A percentile compares a stretch with the other conserved stretches of the same genome.
phyloP scores from a whole-genome alignment of 1,140 invertebrate species.

The Drosophila navojoa region DNA sequence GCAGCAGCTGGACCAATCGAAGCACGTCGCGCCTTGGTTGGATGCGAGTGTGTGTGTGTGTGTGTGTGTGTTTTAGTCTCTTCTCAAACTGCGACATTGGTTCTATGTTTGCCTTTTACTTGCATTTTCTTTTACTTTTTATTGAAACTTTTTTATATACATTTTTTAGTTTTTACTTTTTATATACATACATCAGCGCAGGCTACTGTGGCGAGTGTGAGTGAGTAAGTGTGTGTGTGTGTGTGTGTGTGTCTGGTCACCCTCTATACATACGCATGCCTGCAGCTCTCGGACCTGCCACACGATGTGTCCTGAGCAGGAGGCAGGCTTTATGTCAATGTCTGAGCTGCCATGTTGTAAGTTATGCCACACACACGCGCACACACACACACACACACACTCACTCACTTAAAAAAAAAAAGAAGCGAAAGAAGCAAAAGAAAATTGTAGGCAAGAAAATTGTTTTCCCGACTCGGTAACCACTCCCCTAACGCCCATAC shows the following conservation, averaged over 20 bases:
- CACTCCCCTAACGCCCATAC: neutral
- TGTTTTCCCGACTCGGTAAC: conserved; percentile 52
- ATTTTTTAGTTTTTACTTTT: conserved; percentile 71
- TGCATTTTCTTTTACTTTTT: conserved; percentile 54
- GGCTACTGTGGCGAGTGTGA: conserved; percentile 38
- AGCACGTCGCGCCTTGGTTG: conserved; percentile 58
- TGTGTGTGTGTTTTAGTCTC: conserved; percentile 10
- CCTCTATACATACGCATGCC: conserved; percentile 71
- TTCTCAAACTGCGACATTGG: conserved; percentile 36
- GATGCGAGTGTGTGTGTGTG: neutral
- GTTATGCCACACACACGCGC: conserved; percentile 59
- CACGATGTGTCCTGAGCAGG: conserved; percentile 28
- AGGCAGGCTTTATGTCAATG: conserved; percentile 72
- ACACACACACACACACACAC: conserved; percentile 21
- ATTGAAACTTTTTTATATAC: conserved; percentile 67
- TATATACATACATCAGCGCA: conserved; percentile 46
- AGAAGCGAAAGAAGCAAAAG: conserved; percentile 33
- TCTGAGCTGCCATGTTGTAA: conserved; percentile 79
- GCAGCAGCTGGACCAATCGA: conserved; percentile 68
- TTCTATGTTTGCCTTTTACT: conserved; percentile 70
- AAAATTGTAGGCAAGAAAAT: conserved; percentile 65
- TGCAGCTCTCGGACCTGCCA: conserved; percentile 38
- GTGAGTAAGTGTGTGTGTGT: conserved; percentile 7
- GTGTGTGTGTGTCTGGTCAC: conserved; percentile 17
- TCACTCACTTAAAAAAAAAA: neutral